A percentile compares a stretch with the other conserved stretches of the same genome.
phyloP scores from a whole-genome alignment of 2,113 vertebrate species.

The Ceratotherium simum region DNA sequence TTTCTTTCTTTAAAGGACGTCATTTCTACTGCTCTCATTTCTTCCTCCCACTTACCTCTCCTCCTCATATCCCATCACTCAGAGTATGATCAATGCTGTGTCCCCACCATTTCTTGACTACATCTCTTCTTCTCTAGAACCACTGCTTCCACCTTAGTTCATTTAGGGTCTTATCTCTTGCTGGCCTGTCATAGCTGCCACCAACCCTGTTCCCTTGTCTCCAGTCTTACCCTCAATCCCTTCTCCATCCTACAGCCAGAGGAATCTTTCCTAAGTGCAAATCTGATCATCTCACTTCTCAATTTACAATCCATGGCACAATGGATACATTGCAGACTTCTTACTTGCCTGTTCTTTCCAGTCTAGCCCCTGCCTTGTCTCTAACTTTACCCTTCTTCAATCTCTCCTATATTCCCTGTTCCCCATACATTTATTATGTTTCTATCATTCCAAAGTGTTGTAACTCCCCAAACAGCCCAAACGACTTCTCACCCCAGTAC shows the following conservation, averaged over 20 bases:
- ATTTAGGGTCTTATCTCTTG: not conserved
- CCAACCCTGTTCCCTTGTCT: not conserved
- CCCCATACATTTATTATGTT: not conserved
- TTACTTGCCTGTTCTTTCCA: not conserved
- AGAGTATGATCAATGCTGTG: accelerated
- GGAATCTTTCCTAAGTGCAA: not conserved
- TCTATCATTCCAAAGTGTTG: not conserved
- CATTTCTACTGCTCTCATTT: not conserved
- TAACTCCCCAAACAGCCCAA: not conserved
- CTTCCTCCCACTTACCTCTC: not conserved
- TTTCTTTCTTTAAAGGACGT: not conserved
- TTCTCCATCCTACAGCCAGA: not conserved
- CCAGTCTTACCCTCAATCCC: not conserved
- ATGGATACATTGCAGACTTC: not conserved
- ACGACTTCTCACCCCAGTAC: not conserved
- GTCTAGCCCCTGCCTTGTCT: not conserved
- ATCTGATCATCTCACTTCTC: not conserved
- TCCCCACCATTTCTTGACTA: not conserved
- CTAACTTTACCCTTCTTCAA: not conserved
- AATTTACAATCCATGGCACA: not conserved
- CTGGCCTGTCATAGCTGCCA: not conserved
- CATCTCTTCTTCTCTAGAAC: not conserved
- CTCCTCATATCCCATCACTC: not conserved
- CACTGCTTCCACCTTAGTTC: not conserved
- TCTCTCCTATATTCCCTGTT: not conserved